Evolutionary conservation across 2,797 vertebrate species (phyloP), one percentile per base, ranked within the genome.

Genomic region (Eutrigla gurnardus): DNA sequence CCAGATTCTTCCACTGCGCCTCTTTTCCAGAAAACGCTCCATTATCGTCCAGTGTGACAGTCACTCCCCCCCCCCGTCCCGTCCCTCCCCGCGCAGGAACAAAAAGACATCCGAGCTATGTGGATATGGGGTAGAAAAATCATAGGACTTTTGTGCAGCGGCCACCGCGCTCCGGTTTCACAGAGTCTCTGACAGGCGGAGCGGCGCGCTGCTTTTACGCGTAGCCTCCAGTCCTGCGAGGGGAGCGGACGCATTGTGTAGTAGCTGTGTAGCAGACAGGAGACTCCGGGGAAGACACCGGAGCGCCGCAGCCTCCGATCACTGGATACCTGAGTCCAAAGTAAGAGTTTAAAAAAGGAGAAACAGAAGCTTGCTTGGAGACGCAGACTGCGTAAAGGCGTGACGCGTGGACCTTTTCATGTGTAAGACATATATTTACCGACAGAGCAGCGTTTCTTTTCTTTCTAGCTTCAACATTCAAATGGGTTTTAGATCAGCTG

Each of bases 41-140:
- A 36, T 67, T 70, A 75, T 70, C 73, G 46, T 82, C 79, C 78
- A 62, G 54, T 62, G 36, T 80, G 87, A 91, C 82, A 79, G 18
- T 85, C 73, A 18, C 57, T 67, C 75, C 74, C 68, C 74, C 45
- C 50, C 42, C 66, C 42, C 43, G 17, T n/a, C 18, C 25, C 25
- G 25, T 25, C 70, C 61, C 81, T 80, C 75, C 62, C 53, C 37
- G 75, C 82, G 55, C 81, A 75, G 68, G 80, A 90, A 93, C 89
- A 91, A 91, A 91, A 89, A 89, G 89, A 92, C 87, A 92, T 89
- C 55, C 59, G 90, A 93, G 88, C 91, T 88, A 68, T 87, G 87
- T 83, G 79, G 83, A 90, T 77, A 90, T 77, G 84, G 78, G 84
- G 83, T 82, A 83, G 81, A 87, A 50, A 86, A 83, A 83, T 88